These are phyloP conservation scores for Caprella mutica DNA, from an alignment of 2,888 invertebrate species.

Conservation along the genomic window DNA sequence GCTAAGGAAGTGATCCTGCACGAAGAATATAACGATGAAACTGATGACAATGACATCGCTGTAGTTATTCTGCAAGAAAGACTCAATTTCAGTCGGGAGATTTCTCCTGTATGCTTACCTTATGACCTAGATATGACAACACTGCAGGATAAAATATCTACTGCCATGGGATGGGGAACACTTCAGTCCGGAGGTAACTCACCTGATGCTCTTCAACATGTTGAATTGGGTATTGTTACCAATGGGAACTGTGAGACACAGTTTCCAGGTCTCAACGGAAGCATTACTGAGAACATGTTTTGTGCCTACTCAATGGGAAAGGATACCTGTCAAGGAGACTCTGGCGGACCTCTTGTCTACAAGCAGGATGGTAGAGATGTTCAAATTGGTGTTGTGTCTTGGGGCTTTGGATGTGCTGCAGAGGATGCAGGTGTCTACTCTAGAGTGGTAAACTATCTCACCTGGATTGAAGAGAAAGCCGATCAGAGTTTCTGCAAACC, in stretches of 20 bases:
- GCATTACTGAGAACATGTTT: constrained; percentile 21
- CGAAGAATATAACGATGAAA: neutral
- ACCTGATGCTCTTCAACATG: constrained; percentile 4
- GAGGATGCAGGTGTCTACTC: constrained; percentile 22
- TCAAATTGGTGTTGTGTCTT: constrained; percentile 15
- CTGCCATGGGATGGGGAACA: constrained; percentile 19
- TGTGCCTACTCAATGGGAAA: constrained; percentile 12
- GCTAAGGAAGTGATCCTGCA: constrained; percentile 7
- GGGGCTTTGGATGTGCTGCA: constrained; percentile 20
- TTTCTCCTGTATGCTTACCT: constrained; percentile 18
- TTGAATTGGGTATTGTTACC: constrained; percentile 9
- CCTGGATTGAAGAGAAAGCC: constrained; percentile 17
- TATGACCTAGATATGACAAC: neutral
- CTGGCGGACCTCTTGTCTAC: constrained; percentile 25
- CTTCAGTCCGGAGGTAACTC: neutral
- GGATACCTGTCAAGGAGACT: constrained; percentile 29
- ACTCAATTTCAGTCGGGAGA: neutral
- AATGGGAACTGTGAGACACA: neutral
- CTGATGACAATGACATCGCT: constrained; percentile 18
- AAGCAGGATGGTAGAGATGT: constrained; percentile 1
- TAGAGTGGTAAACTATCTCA: constrained; percentile 15
- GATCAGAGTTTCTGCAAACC: neutral
- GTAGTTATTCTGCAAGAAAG: constrained; percentile 1
- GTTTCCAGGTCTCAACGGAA: neutral
- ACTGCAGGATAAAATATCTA: constrained; percentile 4